Evolutionary conservation across 2,797 vertebrate genomes (phyloP).

Genomic region (Lemur catta): DNA sequence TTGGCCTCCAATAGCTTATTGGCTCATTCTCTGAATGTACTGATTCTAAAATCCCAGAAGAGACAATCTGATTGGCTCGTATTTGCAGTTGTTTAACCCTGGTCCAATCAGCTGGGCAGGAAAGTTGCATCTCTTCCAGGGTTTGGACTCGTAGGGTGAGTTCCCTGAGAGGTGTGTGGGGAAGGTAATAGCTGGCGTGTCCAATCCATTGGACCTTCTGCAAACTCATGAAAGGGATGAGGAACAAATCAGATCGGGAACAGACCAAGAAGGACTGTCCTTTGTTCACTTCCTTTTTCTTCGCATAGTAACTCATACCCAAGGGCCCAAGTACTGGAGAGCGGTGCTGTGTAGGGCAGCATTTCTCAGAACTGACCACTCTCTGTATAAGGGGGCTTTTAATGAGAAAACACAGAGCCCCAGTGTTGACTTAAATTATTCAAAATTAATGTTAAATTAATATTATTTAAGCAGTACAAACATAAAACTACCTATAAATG

Average conservation of each 20-base stretch:
- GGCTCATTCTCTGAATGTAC: background rate
- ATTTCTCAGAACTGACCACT: background rate
- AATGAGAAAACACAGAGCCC: background rate
- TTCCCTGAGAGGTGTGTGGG: background rate
- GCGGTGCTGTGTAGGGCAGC: accelerated
- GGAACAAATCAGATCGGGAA: background rate
- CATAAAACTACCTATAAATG: conserved; percentile 52
- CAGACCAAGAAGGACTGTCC: background rate
- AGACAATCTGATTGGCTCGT: background rate
- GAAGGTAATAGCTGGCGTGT: background rate
- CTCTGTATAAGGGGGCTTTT: background rate
- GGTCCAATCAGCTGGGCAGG: background rate
- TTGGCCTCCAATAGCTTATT: background rate
- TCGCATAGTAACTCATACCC: background rate
- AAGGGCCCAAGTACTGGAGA: background rate
- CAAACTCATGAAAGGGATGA: background rate
- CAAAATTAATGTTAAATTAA: conserved; percentile 28
- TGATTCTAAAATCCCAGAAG: background rate
- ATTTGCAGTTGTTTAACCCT: background rate
- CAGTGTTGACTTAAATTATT: background rate
- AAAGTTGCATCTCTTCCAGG: background rate
- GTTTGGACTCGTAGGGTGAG: background rate
- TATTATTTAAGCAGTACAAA: conserved; percentile 24
- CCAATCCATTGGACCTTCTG: background rate
- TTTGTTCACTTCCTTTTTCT: background rate